Percentiles rank a stretch among this genome's conserved stretches.
Conservation (phyloP, 2,888 invertebrate species). For the Amiota minor region DNA sequence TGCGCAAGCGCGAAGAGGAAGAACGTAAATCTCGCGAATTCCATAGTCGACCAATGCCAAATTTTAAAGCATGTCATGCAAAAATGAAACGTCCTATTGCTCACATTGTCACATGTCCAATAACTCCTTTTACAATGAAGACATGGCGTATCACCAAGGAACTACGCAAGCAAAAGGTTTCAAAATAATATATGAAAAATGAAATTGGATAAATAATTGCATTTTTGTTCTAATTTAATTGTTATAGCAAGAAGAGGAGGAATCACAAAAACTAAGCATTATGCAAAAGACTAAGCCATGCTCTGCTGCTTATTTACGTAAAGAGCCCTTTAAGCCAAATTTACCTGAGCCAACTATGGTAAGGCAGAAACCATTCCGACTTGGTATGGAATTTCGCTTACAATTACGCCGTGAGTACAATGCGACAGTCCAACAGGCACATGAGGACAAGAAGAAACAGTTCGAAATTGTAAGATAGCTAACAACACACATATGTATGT, state of each 20-base stretch:
- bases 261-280: not conserved
- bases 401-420: constrained; percentile 68
- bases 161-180: constrained; percentile 52
- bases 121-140: constrained; percentile 67
- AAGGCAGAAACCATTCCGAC: constrained; percentile 63
- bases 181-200: not conserved
- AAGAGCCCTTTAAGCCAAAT: constrained; percentile 61
- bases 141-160: constrained; percentile 56
- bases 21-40: constrained; percentile 69
- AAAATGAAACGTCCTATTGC: constrained; percentile 46
- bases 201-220: not conserved
- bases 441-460: constrained; percentile 66
- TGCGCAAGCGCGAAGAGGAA: constrained; percentile 58
- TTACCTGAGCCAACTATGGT: constrained; percentile 44
- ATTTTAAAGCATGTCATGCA: constrained; percentile 50
- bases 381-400: constrained; percentile 64
- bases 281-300: constrained; percentile 47
- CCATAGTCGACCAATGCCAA: constrained; percentile 69
- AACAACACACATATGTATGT: not conserved
- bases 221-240: too few relatives aligned
- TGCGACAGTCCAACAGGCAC: constrained; percentile 50
- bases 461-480: constrained; percentile 55
- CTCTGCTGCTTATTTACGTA: constrained; percentile 49
- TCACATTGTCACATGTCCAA: constrained; percentile 59
- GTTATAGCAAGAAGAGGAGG: constrained; percentile 45